These are phyloP conservation scores for Cichladusa arquata DNA, from an alignment of 2,113 vertebrate genomes.

Conservation along the genomic window DNA sequence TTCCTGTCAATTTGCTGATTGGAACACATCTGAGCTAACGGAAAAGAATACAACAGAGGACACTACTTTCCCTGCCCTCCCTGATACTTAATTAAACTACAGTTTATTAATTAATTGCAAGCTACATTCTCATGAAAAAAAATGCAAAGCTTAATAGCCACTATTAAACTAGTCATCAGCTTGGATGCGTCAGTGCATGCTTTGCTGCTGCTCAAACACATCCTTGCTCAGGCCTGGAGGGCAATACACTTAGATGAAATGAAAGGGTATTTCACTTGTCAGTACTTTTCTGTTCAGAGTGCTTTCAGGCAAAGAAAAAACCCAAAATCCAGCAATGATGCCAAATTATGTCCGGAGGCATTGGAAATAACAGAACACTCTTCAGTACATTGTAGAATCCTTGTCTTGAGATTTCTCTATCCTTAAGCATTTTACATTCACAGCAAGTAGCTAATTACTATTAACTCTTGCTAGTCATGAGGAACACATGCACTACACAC, in stretches of 20 bases:
- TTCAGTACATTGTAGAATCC: background rate
- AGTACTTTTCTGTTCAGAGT: background rate
- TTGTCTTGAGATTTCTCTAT: background rate
- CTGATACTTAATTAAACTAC: background rate
- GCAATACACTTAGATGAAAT: background rate
- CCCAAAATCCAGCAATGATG: background rate
- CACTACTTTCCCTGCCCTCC: background rate
- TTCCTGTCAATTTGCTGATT: background rate
- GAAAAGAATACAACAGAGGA: background rate
- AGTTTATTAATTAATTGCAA: slow-evolving; percentile 19
- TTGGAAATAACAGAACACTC: background rate
- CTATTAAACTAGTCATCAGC: background rate
- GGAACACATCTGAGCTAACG: background rate
- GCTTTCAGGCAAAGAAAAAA: background rate
- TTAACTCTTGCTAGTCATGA: background rate
- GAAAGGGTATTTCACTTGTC: background rate
- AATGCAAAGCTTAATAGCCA: background rate
- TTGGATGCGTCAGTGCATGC: background rate
- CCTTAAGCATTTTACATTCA: background rate
- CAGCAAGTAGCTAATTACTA: background rate
- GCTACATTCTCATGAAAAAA: background rate
- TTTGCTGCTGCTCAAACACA: background rate
- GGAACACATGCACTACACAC: background rate
- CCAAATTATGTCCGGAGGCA: background rate
- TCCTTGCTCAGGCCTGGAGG: background rate